Percentiles rank a stretch among this genome's conserved stretches.
Evolutionary conservation across 2,113 vertebrate genomes (phyloP).

Genomic region (Phrynocephalus versicolor): DNA sequence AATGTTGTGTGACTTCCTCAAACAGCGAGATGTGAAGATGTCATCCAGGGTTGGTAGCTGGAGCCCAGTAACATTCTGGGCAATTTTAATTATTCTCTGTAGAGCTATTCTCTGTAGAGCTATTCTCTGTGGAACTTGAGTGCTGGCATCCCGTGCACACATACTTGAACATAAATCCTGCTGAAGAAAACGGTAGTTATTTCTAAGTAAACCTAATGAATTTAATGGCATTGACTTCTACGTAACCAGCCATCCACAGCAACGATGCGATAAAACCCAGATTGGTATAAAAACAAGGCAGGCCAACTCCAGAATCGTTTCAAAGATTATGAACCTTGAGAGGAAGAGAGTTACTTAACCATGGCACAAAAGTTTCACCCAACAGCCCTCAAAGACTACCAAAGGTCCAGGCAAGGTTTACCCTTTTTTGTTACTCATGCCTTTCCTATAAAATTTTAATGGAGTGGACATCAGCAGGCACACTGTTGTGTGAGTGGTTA

Average conservation of each 20-base stretch:
- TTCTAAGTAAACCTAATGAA: neutral
- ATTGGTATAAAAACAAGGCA: neutral
- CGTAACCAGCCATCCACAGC: neutral
- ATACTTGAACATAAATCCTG: neutral
- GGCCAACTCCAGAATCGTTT: neutral
- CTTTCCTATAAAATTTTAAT: neutral
- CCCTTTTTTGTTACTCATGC: neutral
- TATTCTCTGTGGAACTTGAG: neutral
- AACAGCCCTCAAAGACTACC: neutral
- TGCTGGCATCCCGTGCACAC: neutral
- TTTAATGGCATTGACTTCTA: neutral
- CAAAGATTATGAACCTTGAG: neutral
- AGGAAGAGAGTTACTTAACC: no score
- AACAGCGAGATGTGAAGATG: no score
- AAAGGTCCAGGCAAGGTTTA: neutral
- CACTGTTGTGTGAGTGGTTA: neutral
- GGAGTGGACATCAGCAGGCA: neutral
- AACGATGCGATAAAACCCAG: neutral
- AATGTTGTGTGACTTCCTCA: no score
- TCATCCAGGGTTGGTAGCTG: no score
- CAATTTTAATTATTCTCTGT: no score
- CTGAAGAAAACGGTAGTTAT: neutral
- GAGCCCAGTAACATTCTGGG: no score
- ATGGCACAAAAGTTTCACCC: neutral
- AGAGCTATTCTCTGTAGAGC: no score